A percentile compares a stretch with the other conserved stretches of the same genome.
phyloP scores from a whole-genome alignment of 2,113 vertebrate genomes.

The Xerus inauris region DNA sequence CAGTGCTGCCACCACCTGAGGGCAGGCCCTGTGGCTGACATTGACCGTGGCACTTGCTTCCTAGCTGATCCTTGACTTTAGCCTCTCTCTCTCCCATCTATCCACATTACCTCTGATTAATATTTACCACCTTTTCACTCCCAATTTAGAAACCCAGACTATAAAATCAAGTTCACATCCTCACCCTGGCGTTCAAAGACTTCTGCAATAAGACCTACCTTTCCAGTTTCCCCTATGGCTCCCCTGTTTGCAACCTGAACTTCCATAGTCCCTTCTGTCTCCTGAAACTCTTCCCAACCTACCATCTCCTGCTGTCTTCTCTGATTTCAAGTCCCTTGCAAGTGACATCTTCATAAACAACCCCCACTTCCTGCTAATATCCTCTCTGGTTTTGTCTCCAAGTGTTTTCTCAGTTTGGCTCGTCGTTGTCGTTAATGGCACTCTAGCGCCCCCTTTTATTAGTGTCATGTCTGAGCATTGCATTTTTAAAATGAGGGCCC shows the following conservation, averaged over 20 bases:
- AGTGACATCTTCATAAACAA: not conserved
- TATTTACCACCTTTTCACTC: not conserved
- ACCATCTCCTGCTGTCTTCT: not conserved
- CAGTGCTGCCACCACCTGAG: not conserved
- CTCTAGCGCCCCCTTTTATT: constrained; percentile 41
- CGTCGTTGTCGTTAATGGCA: not conserved
- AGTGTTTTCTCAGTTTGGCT: not conserved
- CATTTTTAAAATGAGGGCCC: not conserved
- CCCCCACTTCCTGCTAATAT: no score
- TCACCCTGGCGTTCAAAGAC: not conserved
- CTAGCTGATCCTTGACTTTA: not conserved
- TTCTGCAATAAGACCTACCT: not conserved
- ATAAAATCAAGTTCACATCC: not conserved
- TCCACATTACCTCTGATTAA: not conserved
- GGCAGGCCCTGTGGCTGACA: not conserved
- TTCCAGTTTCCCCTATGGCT: not conserved
- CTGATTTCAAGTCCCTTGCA: not conserved
- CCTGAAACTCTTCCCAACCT: not conserved
- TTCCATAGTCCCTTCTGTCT: not conserved
- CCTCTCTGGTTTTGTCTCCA: not conserved
- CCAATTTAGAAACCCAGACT: not conserved
- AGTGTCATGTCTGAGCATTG: not conserved
- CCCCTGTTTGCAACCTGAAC: not conserved
- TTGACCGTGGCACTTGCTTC: not conserved
- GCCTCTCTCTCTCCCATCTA: not conserved